phyloP scores from a whole-genome alignment of 92 coral and sea anemone species.

The Zoanthus sociatus region DNA sequence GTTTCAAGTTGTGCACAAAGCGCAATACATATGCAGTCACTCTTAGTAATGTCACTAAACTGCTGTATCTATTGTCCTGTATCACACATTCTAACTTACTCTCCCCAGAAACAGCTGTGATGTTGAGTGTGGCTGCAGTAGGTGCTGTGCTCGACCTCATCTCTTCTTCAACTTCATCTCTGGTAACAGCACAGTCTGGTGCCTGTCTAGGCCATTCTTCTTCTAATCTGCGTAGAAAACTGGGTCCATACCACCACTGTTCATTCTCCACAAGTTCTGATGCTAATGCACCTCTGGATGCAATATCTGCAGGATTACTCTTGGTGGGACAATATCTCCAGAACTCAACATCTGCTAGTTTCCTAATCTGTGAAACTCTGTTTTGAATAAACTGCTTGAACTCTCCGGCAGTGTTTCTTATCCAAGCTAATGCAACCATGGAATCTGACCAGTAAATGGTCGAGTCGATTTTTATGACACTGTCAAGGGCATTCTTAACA shows the following conservation, averaged over 20 bases:
- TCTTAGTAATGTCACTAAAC: slow-evolving; percentile 53
- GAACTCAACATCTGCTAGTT: neutral
- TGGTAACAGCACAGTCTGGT: neutral
- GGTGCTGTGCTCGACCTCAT: neutral
- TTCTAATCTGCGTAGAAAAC: slow-evolving; percentile 14
- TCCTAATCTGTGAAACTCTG: slow-evolving; percentile 59
- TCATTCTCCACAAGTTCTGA: slow-evolving; percentile 47
- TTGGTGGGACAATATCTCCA: slow-evolving; percentile 31
- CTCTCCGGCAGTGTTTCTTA: slow-evolving; percentile 29
- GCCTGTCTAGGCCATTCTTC: slow-evolving; percentile 35
- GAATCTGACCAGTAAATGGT: too few relatives aligned
- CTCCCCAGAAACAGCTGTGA: neutral
- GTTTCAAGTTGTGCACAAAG: slow-evolving; percentile 22
- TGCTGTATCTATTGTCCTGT: slow-evolving; percentile 54
- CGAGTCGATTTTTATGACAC: too few relatives aligned
- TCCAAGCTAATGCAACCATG: too few relatives aligned
- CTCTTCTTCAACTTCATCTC: neutral
- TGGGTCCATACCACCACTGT: slow-evolving; percentile 65
- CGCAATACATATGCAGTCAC: slow-evolving; percentile 57
- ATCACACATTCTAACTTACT: neutral
- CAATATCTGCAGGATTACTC: slow-evolving; percentile 63
- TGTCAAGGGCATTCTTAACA: slow-evolving; percentile 28
- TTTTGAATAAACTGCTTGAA: slow-evolving; percentile 26
- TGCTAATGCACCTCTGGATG: slow-evolving; percentile 61
- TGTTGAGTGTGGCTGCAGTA: neutral